phyloP scores from a whole-genome alignment of 2,113 vertebrate genomes.

The Tringa solitaria region DNA sequence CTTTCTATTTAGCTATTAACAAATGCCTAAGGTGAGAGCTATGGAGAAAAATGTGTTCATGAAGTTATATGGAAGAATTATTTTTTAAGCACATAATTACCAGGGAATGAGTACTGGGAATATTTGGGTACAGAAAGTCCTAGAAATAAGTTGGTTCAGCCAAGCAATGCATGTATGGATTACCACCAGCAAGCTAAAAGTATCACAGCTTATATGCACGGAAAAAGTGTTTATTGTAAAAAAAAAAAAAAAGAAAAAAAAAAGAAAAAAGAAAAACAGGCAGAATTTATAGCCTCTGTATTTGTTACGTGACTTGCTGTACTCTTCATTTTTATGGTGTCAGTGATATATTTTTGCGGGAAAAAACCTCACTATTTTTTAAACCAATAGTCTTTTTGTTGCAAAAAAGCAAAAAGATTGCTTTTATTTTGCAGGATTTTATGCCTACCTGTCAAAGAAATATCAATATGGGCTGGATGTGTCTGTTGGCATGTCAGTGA shows the following conservation, averaged over 20 bases:
- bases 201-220: neutral
- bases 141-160: neutral
- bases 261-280: neutral
- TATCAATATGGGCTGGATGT: neutral
- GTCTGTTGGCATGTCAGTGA: neutral
- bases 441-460: neutral
- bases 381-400: neutral
- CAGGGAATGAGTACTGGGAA: neutral
- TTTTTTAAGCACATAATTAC: neutral
- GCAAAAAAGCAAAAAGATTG: neutral
- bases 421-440: neutral
- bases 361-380: accelerated
- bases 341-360: neutral
- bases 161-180: neutral
- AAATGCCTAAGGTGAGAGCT: neutral
- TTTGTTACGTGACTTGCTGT: neutral
- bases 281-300: neutral
- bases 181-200: neutral
- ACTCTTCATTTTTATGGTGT: neutral
- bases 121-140: neutral
- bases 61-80: neutral
- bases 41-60: neutral
- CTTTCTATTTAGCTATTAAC: neutral
- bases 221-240: neutral
- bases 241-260: neutral